Conservation (phyloP, 2,888 invertebrate genomes). For the Megamerina dolium region DNA sequence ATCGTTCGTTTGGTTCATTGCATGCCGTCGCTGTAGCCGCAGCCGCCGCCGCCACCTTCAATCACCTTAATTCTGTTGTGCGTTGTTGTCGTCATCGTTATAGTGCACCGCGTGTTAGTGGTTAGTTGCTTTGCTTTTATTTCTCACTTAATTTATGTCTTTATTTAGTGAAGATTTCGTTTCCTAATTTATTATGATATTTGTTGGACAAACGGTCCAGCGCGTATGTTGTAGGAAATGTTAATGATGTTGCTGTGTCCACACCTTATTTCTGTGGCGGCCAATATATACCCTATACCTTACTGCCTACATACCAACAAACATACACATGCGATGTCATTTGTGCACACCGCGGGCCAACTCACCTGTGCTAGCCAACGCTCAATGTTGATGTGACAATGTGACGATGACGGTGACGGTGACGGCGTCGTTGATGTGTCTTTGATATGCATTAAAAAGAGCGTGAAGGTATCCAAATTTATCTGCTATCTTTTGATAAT, state of each 20-base stretch:
- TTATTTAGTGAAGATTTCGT: slow-evolving; percentile 48
- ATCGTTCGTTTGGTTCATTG: slow-evolving; percentile 1
- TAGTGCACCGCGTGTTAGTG: too few relatives aligned
- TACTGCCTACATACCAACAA: too few relatives aligned
- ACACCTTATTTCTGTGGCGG: slow-evolving; percentile 13
- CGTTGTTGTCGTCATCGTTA: too few relatives aligned
- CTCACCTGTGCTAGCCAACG: slow-evolving; percentile 19
- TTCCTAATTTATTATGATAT: slow-evolving; percentile 48
- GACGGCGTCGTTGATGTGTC: slow-evolving; percentile 16
- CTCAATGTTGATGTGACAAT: slow-evolving; percentile 2
- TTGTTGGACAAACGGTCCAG: slow-evolving; percentile 36
- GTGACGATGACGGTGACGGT: slow-evolving; percentile 1
- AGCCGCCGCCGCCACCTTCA: too few relatives aligned
- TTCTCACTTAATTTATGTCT: slow-evolving; percentile 46
- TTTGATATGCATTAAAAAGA: slow-evolving; percentile 46
- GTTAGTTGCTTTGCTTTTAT: slow-evolving; percentile 15
- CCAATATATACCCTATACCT: too few relatives aligned
- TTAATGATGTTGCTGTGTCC: slow-evolving; percentile 11
- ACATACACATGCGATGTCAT: slow-evolving; percentile 42
- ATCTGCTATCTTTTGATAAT: slow-evolving; percentile 49
- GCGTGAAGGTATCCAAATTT: slow-evolving; percentile 49
- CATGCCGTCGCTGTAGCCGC: too few relatives aligned
- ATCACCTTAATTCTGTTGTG: too few relatives aligned
- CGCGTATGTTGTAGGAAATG: slow-evolving; percentile 3
- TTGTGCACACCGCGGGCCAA: slow-evolving; percentile 39